Base-by-base conservation (phyloP, 2,113 vertebrate species). In the Heterotilapia buettikoferi region DNA sequence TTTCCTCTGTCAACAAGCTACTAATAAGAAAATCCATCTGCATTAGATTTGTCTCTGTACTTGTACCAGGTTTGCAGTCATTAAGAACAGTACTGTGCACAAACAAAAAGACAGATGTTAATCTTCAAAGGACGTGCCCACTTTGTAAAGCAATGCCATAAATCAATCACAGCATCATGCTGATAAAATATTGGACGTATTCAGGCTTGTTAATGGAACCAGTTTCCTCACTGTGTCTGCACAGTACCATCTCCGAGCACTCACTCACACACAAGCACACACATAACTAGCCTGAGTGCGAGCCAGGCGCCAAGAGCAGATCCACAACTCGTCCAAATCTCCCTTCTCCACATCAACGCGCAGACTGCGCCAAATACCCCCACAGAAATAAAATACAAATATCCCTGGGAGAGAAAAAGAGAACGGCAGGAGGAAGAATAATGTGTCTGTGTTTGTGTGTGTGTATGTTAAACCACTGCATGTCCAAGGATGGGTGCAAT, bases 401-500 rank as follows among this genome's bases (percentile, higher is more conserved):
- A 90, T 87, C 63, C 88, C 86, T 84, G 54, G 66, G 81, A 90
- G 85, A 88, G 57, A 88, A 83, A 86, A 26, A 89, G 73, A 45
- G 78, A 84, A 24, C 78, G 38, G 90, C 86, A 88, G 57, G 57
- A 89, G 82, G 84, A 85, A 90, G 85, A 93, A 84, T 82, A 82
- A 84, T 89, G 79, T 87, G 78, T 87, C 59, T 81, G 59, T 88
- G 86, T 78, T 63, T 84, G 78, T 71, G 79, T 87, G 68, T 87
- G 57, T 40, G 47, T 2, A 24, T 53, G 54, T 76, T 86, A 78
- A 90, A 89, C 61, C 40, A 82, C 63, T 84, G 76, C 26, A 87
- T 82, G 89, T 90, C 86, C 83, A 89, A 81, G 90, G 88, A 94
- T 91, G 91, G 84, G 82, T 92, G 89, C 91, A 88, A 92, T 91